Base-by-base conservation (phyloP, 2,113 vertebrate species). In the Strigops habroptila region DNA sequence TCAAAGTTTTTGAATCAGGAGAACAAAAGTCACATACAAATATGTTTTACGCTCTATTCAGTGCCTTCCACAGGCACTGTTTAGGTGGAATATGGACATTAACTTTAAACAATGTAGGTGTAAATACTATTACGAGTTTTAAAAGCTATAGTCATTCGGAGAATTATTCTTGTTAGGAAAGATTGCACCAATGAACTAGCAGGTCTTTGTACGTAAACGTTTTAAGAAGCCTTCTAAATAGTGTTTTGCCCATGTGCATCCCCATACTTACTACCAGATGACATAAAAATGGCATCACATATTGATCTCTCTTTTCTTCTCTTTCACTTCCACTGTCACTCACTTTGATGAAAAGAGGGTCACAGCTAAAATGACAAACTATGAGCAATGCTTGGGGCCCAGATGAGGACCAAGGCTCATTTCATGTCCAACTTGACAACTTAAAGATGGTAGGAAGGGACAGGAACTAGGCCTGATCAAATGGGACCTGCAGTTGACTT, bases 191-290 rank as follows among this genome's bases (percentile, higher is more conserved):
- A 35, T 71, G 37, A 62, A 46, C 78, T 62, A 64, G 19, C 59
- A 90, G n/a, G 23, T 46, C 75, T 80, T 77, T 90, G 24, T 69
- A 85, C 75, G 49, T 74, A 96, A 97, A 91, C 18, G 77, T 79
- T 89, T 86, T 80, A 85, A 82, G 74, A 82, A 84, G n/a, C 18
- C 59, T 84, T 86, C 62, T 81, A 59, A 93, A 67, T 44, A 63
- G 23, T 39, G 37, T 67, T 92, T 77, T 89, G 22, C 62, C 69
- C 81, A 60, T 96, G 75, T 97, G 86, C 23, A 59, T 68, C 12
- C 44, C 57, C 91, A 77, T 89, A 65, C 67, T 73, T 82, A 41
- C 49, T 82, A 65, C 59, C 65, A 96, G 84, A 87, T 95, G 93
- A 75, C 55, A 53, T 57, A 80, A 80, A 91, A 92, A 90, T 82